Evolutionary conservation across 1,140 invertebrate genomes (phyloP), one percentile per base, ranked within the genome.

Genomic region (Drosophila pruinosa): DNA sequence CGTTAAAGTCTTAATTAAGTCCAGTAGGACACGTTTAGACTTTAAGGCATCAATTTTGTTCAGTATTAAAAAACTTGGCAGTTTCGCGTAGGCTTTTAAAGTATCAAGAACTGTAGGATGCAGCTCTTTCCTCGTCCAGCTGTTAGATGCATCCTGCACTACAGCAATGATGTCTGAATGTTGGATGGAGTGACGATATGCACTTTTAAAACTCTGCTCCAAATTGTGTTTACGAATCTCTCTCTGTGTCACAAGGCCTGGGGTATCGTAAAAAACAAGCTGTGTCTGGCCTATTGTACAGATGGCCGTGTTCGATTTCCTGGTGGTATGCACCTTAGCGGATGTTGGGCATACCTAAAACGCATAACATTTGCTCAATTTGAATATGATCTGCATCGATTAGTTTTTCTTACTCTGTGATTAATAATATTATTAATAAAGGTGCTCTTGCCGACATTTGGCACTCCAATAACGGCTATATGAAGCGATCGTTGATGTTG

Each of bases 381-480:
- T 22, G 31, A 15, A 15, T 50, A 12, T 7, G 12, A n/a, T 1
- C n/a, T 38, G 1, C 0, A 15, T 4, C 7, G 0, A 2, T 1
- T 22, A 5, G 6, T 24, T 10, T 31, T n/a, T 81, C 89, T 92
- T 93, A 97, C 97, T 89, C 95, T 95, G 92, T 96, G 94, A 43
- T 95, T 93, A 34, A 96, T 93, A 19, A 99, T 93, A 83, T 94
- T 93, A 93, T 99, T 99, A 26, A 98, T 95, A 2, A 99, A 92
- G 1, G 98, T 98, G 92, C 97, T 99, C 92, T 99, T 99, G 38
- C 98, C 98, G 63, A 94, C 94, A 93, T 99, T 99, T 14, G 98
- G 98, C 10, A 95, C 92, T 6, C 98, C 98, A 69, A 99, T 93
- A 22, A 99, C 94, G 4, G 97, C 96, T 22, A 99, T 95, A 92